Base-by-base conservation (phyloP, 2,113 vertebrate species). In the Serilophus lunatus region DNA sequence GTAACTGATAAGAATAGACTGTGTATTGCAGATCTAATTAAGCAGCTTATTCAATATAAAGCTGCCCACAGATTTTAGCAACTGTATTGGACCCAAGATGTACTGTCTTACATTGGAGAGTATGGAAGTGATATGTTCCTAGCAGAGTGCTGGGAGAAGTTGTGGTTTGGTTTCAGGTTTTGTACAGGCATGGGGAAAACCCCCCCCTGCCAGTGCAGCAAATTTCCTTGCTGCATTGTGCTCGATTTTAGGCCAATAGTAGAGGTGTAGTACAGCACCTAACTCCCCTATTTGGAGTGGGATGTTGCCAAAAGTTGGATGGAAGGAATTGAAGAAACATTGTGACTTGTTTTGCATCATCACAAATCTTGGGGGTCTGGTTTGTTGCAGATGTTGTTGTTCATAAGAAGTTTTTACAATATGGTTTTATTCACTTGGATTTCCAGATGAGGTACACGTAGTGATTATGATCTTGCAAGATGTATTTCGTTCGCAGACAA, bases 361-460 rank as follows among this genome's bases (percentile, higher is more conserved):
- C 60, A 33, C 38, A 83, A 29, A 71, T 92, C 61, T 82, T 70
- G 1, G 0, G 35, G 22, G 35, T 47, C 44, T 75, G 35, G 26
- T 80, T 88, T 77, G 56, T 35, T 70, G 87, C 51, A 88, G 75
- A 66, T 8, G 1, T 20, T 31, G 1, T 24, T 28, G 35, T 77
- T 77, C 0, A 1, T 80, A 63, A 54, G 64, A 81, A 51, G 47
- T 6, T 63, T 92, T 51, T 96, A 85, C 92, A 81, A 64, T 42
- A 13, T 47, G 76, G 44, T 63, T 86, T 72, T 90, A 5, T 50
- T 93, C 53, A 45, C 36, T 51, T 51, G 59, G 22, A 44, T 81
- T 94, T 95, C 92, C 90, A 97, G 85, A 77, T 90, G 79, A 96
- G 88, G 51, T 35, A 51, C 49, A 80, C 92, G 47, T 85, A 25